Conservation (phyloP, 2,113 vertebrate genomes). For the Myrmecophaga tridactyla region DNA sequence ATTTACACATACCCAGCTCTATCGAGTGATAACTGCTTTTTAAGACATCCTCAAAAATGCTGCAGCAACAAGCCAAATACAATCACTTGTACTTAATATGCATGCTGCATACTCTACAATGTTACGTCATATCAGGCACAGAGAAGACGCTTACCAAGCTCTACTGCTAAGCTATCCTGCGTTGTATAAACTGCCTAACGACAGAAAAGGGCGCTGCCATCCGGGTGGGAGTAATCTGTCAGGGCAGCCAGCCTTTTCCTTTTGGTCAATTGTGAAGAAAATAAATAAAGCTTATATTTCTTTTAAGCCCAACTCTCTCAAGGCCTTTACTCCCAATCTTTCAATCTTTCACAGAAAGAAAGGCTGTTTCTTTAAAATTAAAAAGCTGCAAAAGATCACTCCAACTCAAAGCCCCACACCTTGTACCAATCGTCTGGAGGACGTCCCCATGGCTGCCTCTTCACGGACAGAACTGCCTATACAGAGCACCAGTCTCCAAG, state of each 20-base stretch:
- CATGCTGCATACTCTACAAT: constrained; percentile 75
- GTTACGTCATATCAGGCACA: constrained; percentile 78
- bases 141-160: constrained; percentile 78
- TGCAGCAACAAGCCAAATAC: constrained; percentile 71
- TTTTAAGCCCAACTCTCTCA: constrained; percentile 58
- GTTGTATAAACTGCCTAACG: constrained; percentile 79
- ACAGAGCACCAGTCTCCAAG: not conserved
- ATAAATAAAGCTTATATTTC: constrained; percentile 45
- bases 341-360: constrained; percentile 60
- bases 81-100: constrained; percentile 72
- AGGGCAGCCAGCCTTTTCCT: constrained; percentile 57
- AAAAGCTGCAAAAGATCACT: constrained; percentile 63
- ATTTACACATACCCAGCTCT: constrained; percentile 70
- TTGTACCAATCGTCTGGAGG: constrained; percentile 60
- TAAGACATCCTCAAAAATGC: constrained; percentile 72
- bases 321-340: constrained; percentile 63
- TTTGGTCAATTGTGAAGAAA: constrained; percentile 63
- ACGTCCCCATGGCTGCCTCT: constrained; percentile 55
- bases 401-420: constrained; percentile 61
- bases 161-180: constrained; percentile 74
- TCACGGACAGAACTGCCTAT: not conserved
- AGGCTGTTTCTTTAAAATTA: constrained; percentile 71
- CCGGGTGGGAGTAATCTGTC: constrained; percentile 53
- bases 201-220: constrained; percentile 70
- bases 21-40: constrained; percentile 70